phyloP scores from a whole-genome alignment of 2,888 invertebrate genomes.

The Zygothrica quintamaculata region DNA sequence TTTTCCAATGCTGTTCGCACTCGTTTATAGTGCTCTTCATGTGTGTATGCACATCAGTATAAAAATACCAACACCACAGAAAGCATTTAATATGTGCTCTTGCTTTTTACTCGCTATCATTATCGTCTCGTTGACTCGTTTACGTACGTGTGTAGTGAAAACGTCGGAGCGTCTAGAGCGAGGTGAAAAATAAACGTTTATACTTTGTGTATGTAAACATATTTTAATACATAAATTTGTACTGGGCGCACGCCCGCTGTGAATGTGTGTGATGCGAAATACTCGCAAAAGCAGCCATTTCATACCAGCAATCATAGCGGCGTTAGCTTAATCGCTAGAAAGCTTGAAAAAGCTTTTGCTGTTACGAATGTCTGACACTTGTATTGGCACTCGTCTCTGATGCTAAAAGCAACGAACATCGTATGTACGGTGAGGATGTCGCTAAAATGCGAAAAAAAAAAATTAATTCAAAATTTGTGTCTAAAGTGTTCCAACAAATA shows the following conservation, averaged over 20 bases:
- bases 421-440: constrained; percentile 31
- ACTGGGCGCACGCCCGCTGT: constrained; percentile 53
- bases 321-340: constrained; percentile 35
- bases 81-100: constrained; percentile 49
- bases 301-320: constrained; percentile 34
- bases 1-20: constrained; percentile 83
- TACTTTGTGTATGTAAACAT: constrained; percentile 9
- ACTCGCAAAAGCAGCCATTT: constrained; percentile 46
- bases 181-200: constrained; percentile 55
- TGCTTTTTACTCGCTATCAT: constrained; percentile 56
- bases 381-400: constrained; percentile 35
- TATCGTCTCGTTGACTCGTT: constrained; percentile 51
- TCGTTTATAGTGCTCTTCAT: constrained; percentile 62
- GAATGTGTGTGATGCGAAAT: constrained; percentile 28
- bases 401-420: constrained; percentile 31
- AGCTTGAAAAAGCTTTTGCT: constrained; percentile 51
- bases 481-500: neutral
- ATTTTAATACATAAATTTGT: constrained; percentile 15
- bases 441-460: constrained; percentile 69
- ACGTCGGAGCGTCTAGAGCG: constrained; percentile 48
- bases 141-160: constrained; percentile 56
- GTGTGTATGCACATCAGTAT: constrained; percentile 69
- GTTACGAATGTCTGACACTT: constrained; percentile 16
- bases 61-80: constrained; percentile 56
- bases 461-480: constrained; percentile 40